These are phyloP conservation scores for Oceanodroma leucorhoa DNA, from an alignment of 2,797 vertebrate species.

Conservation along the genomic window DNA sequence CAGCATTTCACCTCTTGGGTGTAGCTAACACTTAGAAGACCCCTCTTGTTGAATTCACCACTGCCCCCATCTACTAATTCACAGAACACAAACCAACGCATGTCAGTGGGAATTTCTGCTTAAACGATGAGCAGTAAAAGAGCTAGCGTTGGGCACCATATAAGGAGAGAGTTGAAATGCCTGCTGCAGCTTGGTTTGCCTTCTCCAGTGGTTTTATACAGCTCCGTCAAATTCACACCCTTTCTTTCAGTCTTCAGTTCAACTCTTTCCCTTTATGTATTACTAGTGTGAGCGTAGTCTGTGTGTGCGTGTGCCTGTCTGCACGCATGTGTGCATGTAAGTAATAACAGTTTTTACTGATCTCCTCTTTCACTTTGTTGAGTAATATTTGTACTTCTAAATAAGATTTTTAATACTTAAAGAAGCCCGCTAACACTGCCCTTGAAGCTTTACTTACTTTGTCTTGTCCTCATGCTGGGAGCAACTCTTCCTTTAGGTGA, in stretches of 20 bases:
- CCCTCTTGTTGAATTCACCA: not conserved
- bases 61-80: not conserved
- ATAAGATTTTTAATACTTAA: not conserved
- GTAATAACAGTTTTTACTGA: not conserved
- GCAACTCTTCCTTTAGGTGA: not conserved
- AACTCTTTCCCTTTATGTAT: not conserved
- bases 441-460: not conserved
- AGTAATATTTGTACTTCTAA: not conserved
- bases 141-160: not conserved
- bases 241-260: not conserved
- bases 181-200: not conserved
- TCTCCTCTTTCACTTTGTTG: not conserved
- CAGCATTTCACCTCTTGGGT: not conserved
- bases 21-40: not conserved
- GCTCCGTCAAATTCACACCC: not conserved
- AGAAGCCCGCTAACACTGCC: not conserved
- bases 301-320: not conserved
- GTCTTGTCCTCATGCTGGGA: not conserved
- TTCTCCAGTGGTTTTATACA: not conserved
- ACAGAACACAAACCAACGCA: not conserved
- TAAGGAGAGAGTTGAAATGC: not conserved
- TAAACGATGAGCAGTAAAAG: not conserved
- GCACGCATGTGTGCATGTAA: rapidly evolving
- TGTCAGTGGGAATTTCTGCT: not conserved
- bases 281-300: not conserved